Percentiles rank a stretch among this genome's conserved stretches.
Evolutionary conservation across 2,888 invertebrate species (phyloP).

Genomic region (Plusia festucae): DNA sequence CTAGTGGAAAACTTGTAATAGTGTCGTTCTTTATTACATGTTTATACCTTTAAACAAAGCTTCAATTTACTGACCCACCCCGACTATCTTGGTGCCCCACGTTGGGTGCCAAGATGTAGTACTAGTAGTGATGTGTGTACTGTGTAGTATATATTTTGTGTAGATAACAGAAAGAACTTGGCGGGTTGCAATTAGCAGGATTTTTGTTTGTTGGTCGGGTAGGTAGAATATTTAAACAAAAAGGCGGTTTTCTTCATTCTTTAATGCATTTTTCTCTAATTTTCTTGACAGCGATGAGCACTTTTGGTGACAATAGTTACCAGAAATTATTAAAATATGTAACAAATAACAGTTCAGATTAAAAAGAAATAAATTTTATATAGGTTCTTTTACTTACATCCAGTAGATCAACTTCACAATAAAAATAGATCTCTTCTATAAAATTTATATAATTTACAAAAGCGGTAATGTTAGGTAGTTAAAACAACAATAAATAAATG

Average conservation of each 20-base stretch:
- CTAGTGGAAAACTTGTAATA: no score
- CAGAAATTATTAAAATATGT: constrained; percentile 86
- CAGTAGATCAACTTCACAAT: constrained; percentile 87
- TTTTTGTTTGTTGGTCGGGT: no score
- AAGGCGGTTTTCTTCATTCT: constrained; percentile 85
- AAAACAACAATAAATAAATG: constrained; percentile 87
- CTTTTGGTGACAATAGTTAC: constrained; percentile 92
- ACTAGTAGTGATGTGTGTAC: no score
- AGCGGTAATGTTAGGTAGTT: constrained; percentile 82
- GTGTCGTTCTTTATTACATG: no score
- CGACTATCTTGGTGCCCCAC: no score
- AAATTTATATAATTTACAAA: constrained; percentile 89
- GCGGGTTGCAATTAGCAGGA: no score
- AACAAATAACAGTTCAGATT: constrained; percentile 85
- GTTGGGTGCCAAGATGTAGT: no score
- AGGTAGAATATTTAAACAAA: constrained; percentile 68
- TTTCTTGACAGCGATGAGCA: constrained; percentile 92
- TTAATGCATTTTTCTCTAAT: constrained; percentile 90
- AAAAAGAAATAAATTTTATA: constrained; percentile 80
- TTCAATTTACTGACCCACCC: no score
- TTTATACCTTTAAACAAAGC: no score
- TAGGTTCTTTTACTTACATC: constrained; percentile 78
- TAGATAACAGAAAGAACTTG: no score
- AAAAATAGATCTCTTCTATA: constrained; percentile 90
- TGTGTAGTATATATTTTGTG: no score